Conservation (phyloP, 1,140 invertebrate species). For the Pygmarrhopalites habei region DNA sequence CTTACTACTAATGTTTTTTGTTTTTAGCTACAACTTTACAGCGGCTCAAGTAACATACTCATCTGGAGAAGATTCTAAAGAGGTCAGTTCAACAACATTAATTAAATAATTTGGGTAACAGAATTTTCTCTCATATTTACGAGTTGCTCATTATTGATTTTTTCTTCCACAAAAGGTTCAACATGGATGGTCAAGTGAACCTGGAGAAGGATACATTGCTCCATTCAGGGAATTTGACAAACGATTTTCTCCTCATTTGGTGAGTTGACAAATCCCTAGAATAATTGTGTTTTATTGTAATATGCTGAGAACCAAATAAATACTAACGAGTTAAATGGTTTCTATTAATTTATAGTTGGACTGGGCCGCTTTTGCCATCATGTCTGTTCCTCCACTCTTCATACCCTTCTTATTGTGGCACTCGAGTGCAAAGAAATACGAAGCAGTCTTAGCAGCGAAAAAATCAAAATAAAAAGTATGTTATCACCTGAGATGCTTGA, state of each 20-base stretch:
- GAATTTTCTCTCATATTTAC: no score
- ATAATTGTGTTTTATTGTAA: no score
- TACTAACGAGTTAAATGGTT: neutral
- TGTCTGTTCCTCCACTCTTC: constrained; percentile 88
- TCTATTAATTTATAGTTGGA: constrained; percentile 57
- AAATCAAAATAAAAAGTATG: constrained; percentile 31
- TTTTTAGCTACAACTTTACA: constrained; percentile 97
- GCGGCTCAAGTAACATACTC: constrained; percentile 87
- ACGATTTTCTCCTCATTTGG: constrained; percentile 93
- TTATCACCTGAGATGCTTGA: constrained; percentile 11
- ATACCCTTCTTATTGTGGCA: constrained; percentile 92
- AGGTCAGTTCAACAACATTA: no score
- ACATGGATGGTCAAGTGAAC: constrained; percentile 84
- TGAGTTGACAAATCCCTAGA: no score
- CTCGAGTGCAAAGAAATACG: constrained; percentile 90
- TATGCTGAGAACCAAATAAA: neutral
- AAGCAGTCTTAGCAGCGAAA: constrained; percentile 44
- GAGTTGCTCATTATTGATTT: no score
- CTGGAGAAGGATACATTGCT: constrained; percentile 92
- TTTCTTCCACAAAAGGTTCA: no score
- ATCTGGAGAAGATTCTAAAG: constrained; percentile 64
- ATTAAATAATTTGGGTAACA: no score
- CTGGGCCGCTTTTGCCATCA: constrained; percentile 92
- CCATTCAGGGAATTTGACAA: constrained; percentile 93
- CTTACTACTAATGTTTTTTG: no score